A percentile compares a stretch with the other conserved stretches of the same genome.
phyloP scores from a whole-genome alignment of 1,140 invertebrate species.

The Bombyx mori region ASM3026992v2 NC_085109.1:9795501-9796000 shows the following conservation, averaged over 20 bases:
- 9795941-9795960: conserved; percentile 31
- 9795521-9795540: too few species aligned
- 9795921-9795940: conserved; percentile 69
- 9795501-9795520: too few species aligned
- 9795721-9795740: neutral
- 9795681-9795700: too few species aligned
- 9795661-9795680: too few species aligned
- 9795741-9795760: conserved; percentile 1
- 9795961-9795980: conserved; percentile 28
- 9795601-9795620: too few species aligned
- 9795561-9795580: too few species aligned
- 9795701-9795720: too few species aligned
- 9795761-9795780: conserved; percentile 24
- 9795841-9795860: conserved; percentile 52
- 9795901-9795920: conserved; percentile 52
- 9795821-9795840: conserved; percentile 59
- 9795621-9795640: too few species aligned
- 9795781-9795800: conserved; percentile 13
- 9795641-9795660: too few species aligned
- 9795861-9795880: conserved; percentile 30
- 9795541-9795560: too few species aligned
- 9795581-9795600: too few species aligned
- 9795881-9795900: conserved; percentile 51
- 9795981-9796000: conserved; percentile 34
- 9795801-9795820: conserved; percentile 47